A percentile compares a stretch with the other conserved stretches of the same genome.
Conservation (phyloP, 2,797 vertebrate species). For the Protonibea diacanthus region DNA sequence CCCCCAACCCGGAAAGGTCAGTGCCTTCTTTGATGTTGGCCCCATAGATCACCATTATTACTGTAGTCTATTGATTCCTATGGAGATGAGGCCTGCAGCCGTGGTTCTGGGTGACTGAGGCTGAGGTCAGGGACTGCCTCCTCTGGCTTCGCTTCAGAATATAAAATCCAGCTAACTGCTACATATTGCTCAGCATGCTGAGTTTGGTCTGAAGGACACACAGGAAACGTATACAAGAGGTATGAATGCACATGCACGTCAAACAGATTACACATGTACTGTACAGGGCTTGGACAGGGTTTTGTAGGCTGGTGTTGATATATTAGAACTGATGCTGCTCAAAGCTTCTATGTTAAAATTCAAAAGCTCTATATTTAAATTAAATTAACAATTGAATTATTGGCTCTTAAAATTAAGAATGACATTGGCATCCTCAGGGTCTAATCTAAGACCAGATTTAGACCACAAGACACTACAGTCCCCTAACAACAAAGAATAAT, state of each 20-base stretch:
- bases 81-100: slow-evolving; percentile 83
- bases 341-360: not conserved
- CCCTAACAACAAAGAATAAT: slow-evolving; percentile 8
- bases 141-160: slow-evolving; percentile 65
- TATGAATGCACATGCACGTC: slow-evolving; percentile 50
- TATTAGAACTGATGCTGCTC: slow-evolving; percentile 13
- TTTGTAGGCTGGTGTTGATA: slow-evolving; percentile 20
- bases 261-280: slow-evolving; percentile 37
- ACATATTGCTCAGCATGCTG: slow-evolving; percentile 68
- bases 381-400: not conserved
- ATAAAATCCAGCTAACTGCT: slow-evolving; percentile 73
- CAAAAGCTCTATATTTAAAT: not conserved
- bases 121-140: slow-evolving; percentile 72
- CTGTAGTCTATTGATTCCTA: slow-evolving; percentile 88
- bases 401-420: not conserved
- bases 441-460: slow-evolving; percentile 15
- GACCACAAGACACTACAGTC: not conserved
- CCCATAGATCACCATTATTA: slow-evolving; percentile 88
- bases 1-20: slow-evolving; percentile 80
- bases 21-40: slow-evolving; percentile 83
- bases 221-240: slow-evolving; percentile 37
- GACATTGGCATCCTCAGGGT: not conserved
- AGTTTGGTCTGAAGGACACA: slow-evolving; percentile 72
- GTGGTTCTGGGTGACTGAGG: slow-evolving; percentile 75
- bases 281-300: slow-evolving; percentile 17